Evolutionary conservation across 2,888 invertebrate genomes (phyloP).

Genomic region (Epirrita christyi): DNA sequence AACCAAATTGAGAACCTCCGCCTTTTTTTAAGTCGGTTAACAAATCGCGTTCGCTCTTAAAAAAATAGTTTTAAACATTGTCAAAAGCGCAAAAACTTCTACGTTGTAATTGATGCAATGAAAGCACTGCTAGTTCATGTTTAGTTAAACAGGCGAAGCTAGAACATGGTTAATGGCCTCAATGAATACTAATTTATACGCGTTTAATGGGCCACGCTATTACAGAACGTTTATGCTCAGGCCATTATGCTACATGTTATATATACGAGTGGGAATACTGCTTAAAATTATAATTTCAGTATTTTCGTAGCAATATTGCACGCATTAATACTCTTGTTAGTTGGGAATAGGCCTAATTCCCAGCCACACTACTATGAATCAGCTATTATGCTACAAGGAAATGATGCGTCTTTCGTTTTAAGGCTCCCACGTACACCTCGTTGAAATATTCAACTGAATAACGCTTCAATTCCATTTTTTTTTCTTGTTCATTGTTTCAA

Average conservation of each 20-base stretch:
- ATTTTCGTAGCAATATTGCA: constrained; percentile 4
- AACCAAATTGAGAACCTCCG: too few relatives aligned
- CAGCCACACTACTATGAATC: too few relatives aligned
- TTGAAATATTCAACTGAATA: too few relatives aligned
- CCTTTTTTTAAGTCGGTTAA: too few relatives aligned
- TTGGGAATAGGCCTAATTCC: too few relatives aligned
- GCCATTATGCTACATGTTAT: constrained; percentile 20
- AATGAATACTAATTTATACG: constrained; percentile 81
- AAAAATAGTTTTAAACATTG: too few relatives aligned
- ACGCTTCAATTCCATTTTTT: too few relatives aligned
- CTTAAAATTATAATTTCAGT: constrained; percentile 19
- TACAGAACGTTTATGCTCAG: constrained; percentile 55
- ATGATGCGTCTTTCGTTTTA: too few relatives aligned
- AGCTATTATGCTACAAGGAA: too few relatives aligned
- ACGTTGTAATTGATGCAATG: constrained; percentile 20
- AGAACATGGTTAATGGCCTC: constrained; percentile 62
- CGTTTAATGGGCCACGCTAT: constrained; percentile 81
- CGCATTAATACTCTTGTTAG: background rate
- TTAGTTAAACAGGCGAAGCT: constrained; percentile 39
- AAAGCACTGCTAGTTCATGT: constrained; percentile 28
- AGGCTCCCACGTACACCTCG: too few relatives aligned
- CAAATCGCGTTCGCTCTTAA: too few relatives aligned
- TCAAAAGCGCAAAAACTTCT: background rate
- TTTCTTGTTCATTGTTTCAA: too few relatives aligned
- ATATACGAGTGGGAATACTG: constrained; percentile 20